A percentile compares a stretch with the other conserved stretches of the same genome.
These are phyloP conservation scores for Selene dorsalis DNA, from an alignment of 2,797 vertebrate genomes.

Conservation along the genomic window DNA sequence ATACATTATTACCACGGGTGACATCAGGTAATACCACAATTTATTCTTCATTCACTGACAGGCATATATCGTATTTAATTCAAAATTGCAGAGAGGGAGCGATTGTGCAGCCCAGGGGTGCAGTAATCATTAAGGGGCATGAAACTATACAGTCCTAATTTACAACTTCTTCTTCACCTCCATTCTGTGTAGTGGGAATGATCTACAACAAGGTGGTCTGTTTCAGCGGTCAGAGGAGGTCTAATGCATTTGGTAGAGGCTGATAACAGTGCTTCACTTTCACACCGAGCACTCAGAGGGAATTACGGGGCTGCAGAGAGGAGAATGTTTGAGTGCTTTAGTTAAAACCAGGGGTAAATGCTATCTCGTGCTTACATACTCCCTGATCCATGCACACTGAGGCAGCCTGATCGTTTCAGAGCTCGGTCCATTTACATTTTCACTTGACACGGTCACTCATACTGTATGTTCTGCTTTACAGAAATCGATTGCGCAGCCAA, in stretches of 20 bases:
- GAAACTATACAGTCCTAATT: constrained; percentile 79
- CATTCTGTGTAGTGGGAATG: constrained; percentile 68
- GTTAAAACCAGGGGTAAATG: constrained; percentile 82
- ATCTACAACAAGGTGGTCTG: constrained; percentile 77
- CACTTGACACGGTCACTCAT: constrained; percentile 72
- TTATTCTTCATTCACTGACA: constrained; percentile 68
- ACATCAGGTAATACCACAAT: constrained; percentile 73
- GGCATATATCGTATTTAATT: constrained; percentile 71
- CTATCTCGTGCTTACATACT: constrained; percentile 81
- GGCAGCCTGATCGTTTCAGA: constrained; percentile 72
- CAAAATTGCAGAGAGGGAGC: constrained; percentile 65
- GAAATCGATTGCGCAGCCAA: constrained; percentile 78
- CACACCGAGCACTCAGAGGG: constrained; percentile 78
- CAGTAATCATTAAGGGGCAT: constrained; percentile 76
- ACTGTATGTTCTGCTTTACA: constrained; percentile 76
- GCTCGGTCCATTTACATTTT: constrained; percentile 78
- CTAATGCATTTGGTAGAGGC: constrained; percentile 81
- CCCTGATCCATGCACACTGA: constrained; percentile 73
- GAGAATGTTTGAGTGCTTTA: constrained; percentile 82
- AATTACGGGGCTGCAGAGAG: constrained; percentile 80
- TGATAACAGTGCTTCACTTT: constrained; percentile 83
- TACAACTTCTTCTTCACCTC: constrained; percentile 77
- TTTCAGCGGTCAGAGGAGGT: constrained; percentile 79
- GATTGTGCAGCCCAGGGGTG: constrained; percentile 69
- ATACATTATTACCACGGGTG: constrained; percentile 70